Base-by-base conservation (phyloP, 2,888 invertebrate genomes). In the Temnothorax rugatulus region DNA sequence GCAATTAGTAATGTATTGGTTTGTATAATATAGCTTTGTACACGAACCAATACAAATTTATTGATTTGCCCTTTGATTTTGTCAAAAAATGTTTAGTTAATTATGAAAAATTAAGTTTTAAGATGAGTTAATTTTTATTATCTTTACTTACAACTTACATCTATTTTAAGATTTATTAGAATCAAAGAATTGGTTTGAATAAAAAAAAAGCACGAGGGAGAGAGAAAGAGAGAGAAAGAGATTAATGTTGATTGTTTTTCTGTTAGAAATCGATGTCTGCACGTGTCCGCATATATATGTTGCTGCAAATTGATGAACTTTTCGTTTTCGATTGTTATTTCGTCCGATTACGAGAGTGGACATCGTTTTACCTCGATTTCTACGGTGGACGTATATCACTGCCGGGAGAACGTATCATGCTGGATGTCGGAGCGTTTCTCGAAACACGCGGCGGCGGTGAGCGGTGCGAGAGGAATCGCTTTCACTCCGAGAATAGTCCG, bases 401-500 rank as follows among this genome's bases (percentile, higher is more conserved):
- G 54, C 66, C 57, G 61, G 29, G 69, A 57, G 57, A 25, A 52
- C n/a, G 59, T 68, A 68, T 75, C 64, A 21, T 13, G 50, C 18
- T 66, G 21, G 59, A 59, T 52, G 75, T 69, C 52, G 74, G 63
- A 71, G 69, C 11, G 54, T 73, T 84, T 75, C 69, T 82, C 63
- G 86, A 77, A 89, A 89, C 87, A 85, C 84, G 74, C 84, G 73
- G 82, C 68, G 68, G 68, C 83, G 73, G 81, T 75, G 87, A 75
- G 84, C 84, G 77, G 82, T 61, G 79, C 61, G 59, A 84, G 85
- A 83, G 84, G 84, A 84, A 82, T 84, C 83, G 88, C 87, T 89
- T 89, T 88, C 76, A 85, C 86, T 87, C 89, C 91, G 85, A 91
- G 90, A 92, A 92, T 92, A 92, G 91, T 91, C 83, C 81, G 83